Evolutionary conservation across 2,797 vertebrate genomes (phyloP).

Genomic region (Xenops minutus): DNA sequence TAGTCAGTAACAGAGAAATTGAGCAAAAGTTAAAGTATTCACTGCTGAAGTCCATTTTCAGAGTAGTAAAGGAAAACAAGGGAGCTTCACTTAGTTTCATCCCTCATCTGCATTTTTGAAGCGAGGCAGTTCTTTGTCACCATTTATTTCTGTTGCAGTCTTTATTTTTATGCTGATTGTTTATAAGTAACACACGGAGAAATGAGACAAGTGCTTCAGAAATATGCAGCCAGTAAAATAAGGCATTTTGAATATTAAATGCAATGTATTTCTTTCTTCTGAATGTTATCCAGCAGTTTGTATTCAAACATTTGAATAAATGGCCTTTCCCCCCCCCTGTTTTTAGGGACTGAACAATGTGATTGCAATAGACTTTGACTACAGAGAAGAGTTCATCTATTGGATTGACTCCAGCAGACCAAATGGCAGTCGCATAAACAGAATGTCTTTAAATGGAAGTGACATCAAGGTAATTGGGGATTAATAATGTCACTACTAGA

Average conservation of each 20-base stretch:
- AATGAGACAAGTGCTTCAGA: background rate
- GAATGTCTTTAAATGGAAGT: slow-evolving; percentile 95
- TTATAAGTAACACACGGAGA: background rate
- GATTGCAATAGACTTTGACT: slow-evolving; percentile 97
- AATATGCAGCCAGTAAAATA: background rate
- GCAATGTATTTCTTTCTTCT: background rate
- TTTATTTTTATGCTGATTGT: background rate
- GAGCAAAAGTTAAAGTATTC: background rate
- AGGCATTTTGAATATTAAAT: background rate
- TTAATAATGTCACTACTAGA: background rate
- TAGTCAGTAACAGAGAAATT: background rate
- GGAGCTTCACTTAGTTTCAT: background rate
- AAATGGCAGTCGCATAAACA: slow-evolving; percentile 94
- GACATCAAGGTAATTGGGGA: slow-evolving; percentile 89
- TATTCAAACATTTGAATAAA: background rate
- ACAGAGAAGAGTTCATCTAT: slow-evolving; percentile 97
- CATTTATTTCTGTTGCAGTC: background rate
- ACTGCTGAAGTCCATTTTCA: background rate
- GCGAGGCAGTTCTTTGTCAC: background rate
- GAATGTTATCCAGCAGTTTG: background rate
- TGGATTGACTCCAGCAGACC: slow-evolving; percentile 98
- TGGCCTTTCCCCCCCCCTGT: background rate
- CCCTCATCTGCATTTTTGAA: background rate
- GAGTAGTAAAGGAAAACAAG: background rate
- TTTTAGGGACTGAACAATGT: slow-evolving; percentile 95